Base-by-base conservation (phyloP, 2,888 invertebrate genomes). In the Therioaphis trifolii region DNA sequence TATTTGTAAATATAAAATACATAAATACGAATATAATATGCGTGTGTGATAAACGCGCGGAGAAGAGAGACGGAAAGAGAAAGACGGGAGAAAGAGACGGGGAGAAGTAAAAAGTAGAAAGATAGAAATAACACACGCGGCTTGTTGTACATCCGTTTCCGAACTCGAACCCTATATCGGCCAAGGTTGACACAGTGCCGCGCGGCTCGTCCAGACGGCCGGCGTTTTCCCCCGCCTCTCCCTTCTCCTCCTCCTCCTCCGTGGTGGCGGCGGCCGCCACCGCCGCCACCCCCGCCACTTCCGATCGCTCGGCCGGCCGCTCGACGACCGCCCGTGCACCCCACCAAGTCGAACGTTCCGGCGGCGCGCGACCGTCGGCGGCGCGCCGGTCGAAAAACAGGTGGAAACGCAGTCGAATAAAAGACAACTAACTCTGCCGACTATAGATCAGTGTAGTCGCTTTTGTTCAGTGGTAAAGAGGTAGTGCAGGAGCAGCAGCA, bases 61-160 rank as follows among this genome's bases (percentile, higher is more conserved):
- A 35, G 3, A 35, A 7, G 35, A 5, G 7, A 7, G 52, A 35
- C 11, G 18, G 27, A n/a, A 55, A 24, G 40, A 74, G 18, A 66
- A 35, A 66, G 29, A 66, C 15, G 14, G 55, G 27, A 21, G 49
- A 66, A 24, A 46, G 29, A 63, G 75, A 58, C 91, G 21, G 35
- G 49, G 43, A 29, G 58, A 58, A 61, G 61, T 72, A n/a, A 63
- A 29, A 63, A 11, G 29, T 63, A 43, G 21, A 78, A 69, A 76
- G 76, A 69, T n/a, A n/a, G 15, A 9, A 43, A 29, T 58, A 58
- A 58, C 58, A 2, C 49, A 7, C 29, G 61, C 9, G 46, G 55
- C 43, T 43, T 21, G 29, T 63, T 15, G 74, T 49, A 76, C 84
- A 76, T 77, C 77, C 77, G 84, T 77, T 84, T 77, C 77, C 69